Evolutionary conservation across 2,113 vertebrate species (phyloP).

Genomic region (Nyctibius bracteatus): DNA sequence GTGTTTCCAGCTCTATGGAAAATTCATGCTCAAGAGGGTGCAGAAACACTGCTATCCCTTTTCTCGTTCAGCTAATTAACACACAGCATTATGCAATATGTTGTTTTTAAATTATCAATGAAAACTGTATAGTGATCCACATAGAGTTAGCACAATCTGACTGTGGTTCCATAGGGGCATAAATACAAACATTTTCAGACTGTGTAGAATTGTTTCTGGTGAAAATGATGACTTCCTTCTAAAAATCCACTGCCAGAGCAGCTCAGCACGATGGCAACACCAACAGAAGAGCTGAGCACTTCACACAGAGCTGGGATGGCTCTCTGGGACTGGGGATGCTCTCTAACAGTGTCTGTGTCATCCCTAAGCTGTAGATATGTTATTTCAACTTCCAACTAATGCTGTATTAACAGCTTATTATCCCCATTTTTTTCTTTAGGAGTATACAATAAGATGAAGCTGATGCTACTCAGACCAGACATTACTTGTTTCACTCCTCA

Average conservation of each 20-base stretch:
- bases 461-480: background rate
- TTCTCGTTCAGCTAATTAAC: background rate
- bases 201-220: background rate
- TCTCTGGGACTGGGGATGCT: background rate
- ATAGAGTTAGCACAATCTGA: background rate
- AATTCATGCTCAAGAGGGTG: background rate
- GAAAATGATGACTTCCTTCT: background rate
- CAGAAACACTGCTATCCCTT: background rate
- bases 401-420: background rate
- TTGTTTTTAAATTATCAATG: background rate
- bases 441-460: background rate
- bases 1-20: background rate
- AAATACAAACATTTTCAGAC: background rate
- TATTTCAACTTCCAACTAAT: background rate
- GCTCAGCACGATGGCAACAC: background rate
- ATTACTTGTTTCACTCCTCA: background rate
- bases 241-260: background rate
- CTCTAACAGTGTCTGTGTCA: background rate
- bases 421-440: background rate
- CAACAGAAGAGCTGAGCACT: background rate
- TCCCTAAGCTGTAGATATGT: background rate
- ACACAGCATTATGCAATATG: background rate
- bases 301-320: background rate
- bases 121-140: background rate
- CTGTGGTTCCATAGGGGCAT: background rate